phyloP scores from a whole-genome alignment of 2,113 vertebrate species.

The Scytalopus superciliaris region DNA sequence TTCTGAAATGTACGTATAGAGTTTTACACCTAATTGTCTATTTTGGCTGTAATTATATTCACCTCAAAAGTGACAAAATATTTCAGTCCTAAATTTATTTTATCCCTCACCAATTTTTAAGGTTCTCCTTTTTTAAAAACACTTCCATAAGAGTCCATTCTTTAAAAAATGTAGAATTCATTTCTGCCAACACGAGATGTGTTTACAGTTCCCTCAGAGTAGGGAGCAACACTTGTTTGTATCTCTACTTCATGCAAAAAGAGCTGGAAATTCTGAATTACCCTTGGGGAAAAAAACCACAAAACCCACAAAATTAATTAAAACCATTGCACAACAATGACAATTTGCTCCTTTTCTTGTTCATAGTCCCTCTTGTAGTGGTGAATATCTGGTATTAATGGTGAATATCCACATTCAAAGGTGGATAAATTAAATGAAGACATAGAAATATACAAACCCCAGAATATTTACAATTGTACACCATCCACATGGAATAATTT shows the following conservation, averaged over 20 bases:
- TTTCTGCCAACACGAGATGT: background rate
- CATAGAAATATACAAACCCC: background rate
- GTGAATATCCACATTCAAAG: background rate
- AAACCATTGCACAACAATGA: background rate
- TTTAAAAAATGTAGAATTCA: background rate
- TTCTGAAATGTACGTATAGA: background rate
- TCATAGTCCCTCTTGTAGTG: background rate
- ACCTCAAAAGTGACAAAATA: background rate
- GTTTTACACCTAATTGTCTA: background rate
- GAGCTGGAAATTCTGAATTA: background rate
- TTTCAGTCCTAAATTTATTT: background rate
- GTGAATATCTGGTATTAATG: background rate
- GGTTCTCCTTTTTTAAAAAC: rapidly evolving
- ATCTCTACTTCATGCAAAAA: background rate
- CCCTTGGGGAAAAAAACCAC: background rate
- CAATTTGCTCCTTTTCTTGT: background rate
- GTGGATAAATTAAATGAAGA: background rate
- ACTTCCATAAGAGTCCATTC: background rate
- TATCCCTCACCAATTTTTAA: background rate
- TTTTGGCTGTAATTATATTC: background rate
- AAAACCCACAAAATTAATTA: too few species aligned
- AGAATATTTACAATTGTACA: background rate
- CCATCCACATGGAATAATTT: background rate
- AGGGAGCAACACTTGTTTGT: background rate
- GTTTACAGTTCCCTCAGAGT: background rate